Evolutionary conservation across 2,113 vertebrate species (phyloP), one percentile per base, ranked within the genome.

Genomic region (Thoracochromis brauschi): DNA sequence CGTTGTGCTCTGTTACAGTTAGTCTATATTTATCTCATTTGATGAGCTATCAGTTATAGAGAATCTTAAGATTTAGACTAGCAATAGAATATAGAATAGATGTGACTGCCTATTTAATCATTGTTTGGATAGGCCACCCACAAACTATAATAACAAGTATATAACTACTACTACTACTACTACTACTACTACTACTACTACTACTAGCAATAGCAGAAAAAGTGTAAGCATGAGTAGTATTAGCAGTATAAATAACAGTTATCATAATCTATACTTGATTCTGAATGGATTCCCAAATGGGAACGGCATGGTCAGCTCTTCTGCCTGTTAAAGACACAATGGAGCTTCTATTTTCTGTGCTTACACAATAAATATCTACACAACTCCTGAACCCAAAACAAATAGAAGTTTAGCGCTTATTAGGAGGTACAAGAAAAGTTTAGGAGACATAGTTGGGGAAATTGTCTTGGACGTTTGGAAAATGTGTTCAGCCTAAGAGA

Each of bases 1-100:
- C 29, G 65, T 53, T 63, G 85, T 45, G 81, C 80, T 85, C 4
- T 14, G 73, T 60, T 10, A 40, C 10, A 82, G 47, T 88, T 2
- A n/a, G 26, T 88, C 88, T 93, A 88, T 87, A 88, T 89, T 80
- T 53, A 75, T 83, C 24, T 24, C 11, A 4, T 24, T 40, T 82
- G 84, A 63, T 3, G 13, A 51, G 71, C 88, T 84, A 87, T 92
- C 65, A 60, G 58, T 86, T 91, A 92, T 78, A 90, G 21, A 85
- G 83, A 38, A 45, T 26, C 54, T 47, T 83, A 75, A 90, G 84
- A 78, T 9, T 91, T 31, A 29, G 55, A n/a, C 33, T 38, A 13
- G 11, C 19, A 68, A 38, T 21, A 38, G 35, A 68, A 24, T 63
- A 63, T n/a, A 35, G 31, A 63, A 63, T 35, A 63, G 9, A 11